Evolutionary conservation across 2,113 vertebrate genomes (phyloP).

Genomic region (Eublepharis macularius): DNA sequence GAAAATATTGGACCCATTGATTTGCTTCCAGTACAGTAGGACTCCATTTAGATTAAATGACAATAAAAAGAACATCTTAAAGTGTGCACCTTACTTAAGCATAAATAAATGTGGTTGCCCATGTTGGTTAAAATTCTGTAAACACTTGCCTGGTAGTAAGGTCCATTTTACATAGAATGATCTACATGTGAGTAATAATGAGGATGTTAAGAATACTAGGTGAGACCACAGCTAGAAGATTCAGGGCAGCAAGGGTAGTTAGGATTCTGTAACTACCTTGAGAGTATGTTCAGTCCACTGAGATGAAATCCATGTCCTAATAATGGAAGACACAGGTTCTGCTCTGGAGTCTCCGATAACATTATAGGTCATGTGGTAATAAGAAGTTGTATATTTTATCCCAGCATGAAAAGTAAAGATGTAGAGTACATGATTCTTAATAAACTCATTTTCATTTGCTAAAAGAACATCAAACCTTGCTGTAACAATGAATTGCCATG

Average conservation of each 20-base stretch:
- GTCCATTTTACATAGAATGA: background rate
- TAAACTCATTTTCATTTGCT: conserved; percentile 50
- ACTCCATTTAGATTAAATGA: background rate
- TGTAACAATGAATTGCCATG: background rate
- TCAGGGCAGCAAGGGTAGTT: no score
- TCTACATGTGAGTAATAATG: background rate
- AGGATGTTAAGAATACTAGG: no score
- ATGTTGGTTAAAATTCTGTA: background rate
- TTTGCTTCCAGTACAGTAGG: no score
- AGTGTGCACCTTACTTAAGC: background rate
- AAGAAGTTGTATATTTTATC: background rate
- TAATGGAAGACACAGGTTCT: background rate
- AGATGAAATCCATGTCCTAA: background rate
- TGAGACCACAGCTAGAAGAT: no score
- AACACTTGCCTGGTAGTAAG: background rate
- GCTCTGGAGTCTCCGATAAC: background rate
- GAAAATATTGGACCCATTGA: no score
- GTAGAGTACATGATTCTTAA: conserved; percentile 16
- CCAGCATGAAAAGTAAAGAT: conserved; percentile 8
- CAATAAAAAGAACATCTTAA: background rate
- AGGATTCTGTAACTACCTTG: background rate
- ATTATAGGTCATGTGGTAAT: background rate
- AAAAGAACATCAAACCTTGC: conserved; percentile 29
- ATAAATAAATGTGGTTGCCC: background rate
- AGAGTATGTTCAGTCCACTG: background rate